Percentiles rank a stretch among this genome's conserved stretches.
Evolutionary conservation across 1,140 invertebrate genomes (phyloP).

Genomic region (Solenopsis fugax): DNA sequence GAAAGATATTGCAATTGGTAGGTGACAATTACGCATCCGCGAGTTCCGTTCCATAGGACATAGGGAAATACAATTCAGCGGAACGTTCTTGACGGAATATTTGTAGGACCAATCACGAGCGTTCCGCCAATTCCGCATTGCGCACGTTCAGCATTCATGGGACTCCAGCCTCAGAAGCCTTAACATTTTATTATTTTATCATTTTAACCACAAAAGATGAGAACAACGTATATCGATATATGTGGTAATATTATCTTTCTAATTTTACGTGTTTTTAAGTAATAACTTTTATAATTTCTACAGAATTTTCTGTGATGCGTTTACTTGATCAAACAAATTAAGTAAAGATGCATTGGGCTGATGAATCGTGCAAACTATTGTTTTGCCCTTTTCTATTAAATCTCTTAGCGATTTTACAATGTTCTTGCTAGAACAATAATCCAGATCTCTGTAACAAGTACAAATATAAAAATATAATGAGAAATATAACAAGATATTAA

Average conservation of each 20-base stretch:
- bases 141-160: too few relatives aligned
- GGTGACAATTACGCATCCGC: too few relatives aligned
- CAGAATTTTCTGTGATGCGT: background rate
- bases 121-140: too few relatives aligned
- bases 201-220: background rate
- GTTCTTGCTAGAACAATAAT: conserved; percentile 96
- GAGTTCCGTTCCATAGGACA: too few relatives aligned
- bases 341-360: conserved; percentile 97
- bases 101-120: too few relatives aligned
- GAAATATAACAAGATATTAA: conserved; percentile 2
- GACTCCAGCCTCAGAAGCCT: too few relatives aligned
- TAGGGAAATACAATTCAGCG: too few relatives aligned
- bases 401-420: conserved; percentile 92
- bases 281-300: background rate
- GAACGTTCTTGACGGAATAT: too few relatives aligned
- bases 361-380: conserved; percentile 98
- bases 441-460: conserved; percentile 92
- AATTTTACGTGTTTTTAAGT: background rate
- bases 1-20: too few relatives aligned
- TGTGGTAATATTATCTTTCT: background rate
- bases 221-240: background rate
- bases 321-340: conserved; percentile 93
- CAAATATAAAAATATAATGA: conserved; percentile 6
- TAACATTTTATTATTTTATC: background rate
- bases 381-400: conserved; percentile 93